phyloP scores from a whole-genome alignment of 1,140 invertebrate species.

The Oedothorax gibbosus region DNA sequence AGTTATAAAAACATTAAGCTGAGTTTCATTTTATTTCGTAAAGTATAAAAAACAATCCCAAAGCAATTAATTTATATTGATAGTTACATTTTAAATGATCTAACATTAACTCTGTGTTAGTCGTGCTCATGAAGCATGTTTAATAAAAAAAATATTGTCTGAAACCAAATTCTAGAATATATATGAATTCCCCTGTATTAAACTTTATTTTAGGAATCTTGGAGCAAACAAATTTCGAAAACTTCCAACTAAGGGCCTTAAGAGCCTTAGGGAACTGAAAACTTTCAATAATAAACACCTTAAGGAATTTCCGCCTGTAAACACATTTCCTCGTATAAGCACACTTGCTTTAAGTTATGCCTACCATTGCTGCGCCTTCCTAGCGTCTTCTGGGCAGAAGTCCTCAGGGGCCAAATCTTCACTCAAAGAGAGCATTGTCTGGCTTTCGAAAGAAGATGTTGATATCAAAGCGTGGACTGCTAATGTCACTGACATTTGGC shows the following conservation, averaged over 20 bases:
- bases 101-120: too few species aligned
- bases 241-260: conserved; percentile 84
- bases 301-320: conserved; percentile 86
- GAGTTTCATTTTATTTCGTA: too few species aligned
- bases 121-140: too few species aligned
- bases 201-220: conserved; percentile 78
- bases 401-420: conserved; percentile 21
- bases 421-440: conserved; percentile 77
- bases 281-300: conserved; percentile 92
- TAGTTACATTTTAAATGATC: too few species aligned
- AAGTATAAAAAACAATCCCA: too few species aligned
- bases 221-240: conserved; percentile 89
- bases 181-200: too few species aligned
- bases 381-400: neutral
- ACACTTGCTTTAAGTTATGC: conserved; percentile 86
- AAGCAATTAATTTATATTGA: too few species aligned
- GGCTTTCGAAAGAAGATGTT: conserved; percentile 75
- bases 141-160: too few species aligned
- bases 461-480: conserved; percentile 82
- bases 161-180: too few species aligned
- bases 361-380: conserved; percentile 93
- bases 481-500: conserved; percentile 75
- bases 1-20: too few species aligned
- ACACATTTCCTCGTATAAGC: conserved; percentile 86
- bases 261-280: conserved; percentile 85